Conservation (phyloP, 2,888 invertebrate genomes). For the Synanthedon myopaeformis region DNA sequence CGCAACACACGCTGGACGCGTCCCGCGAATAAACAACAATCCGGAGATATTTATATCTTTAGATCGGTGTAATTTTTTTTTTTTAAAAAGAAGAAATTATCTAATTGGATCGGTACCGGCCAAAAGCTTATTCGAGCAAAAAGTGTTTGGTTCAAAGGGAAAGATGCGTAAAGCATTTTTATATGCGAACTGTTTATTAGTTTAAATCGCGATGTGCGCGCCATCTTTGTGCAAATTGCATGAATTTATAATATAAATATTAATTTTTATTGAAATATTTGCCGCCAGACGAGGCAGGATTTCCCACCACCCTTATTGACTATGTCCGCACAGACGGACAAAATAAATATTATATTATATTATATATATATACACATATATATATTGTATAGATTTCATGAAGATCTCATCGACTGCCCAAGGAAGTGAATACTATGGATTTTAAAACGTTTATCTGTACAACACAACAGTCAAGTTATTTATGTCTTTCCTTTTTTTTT, state of each 20-base stretch:
- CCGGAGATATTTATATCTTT: neutral
- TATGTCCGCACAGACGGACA: constrained; percentile 44
- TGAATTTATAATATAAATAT: no score
- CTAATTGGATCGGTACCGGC: no score
- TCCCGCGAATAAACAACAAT: constrained; percentile 4
- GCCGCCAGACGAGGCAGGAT: constrained; percentile 56
- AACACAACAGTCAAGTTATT: neutral
- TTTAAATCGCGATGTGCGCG: no score
- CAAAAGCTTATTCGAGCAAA: no score
- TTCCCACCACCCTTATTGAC: constrained; percentile 54
- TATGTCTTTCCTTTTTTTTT: neutral
- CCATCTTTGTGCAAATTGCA: no score
- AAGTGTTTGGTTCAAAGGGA: no score
- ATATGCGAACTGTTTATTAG: no score
- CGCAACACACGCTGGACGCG: neutral
- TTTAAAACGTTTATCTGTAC: neutral
- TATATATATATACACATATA: no score
- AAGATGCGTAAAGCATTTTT: no score
- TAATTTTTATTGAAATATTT: constrained; percentile 45
- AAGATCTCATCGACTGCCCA: constrained; percentile 57
- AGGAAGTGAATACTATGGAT: neutral
- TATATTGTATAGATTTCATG: constrained; percentile 41
- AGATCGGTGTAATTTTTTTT: neutral
- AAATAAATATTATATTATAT: constrained; percentile 3
- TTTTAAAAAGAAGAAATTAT: constrained; percentile 3